A percentile compares a stretch with the other conserved stretches of the same genome.
These are phyloP conservation scores for Dendrocincla fuliginosa DNA, from an alignment of 2,797 vertebrate species.

Conservation along the genomic window DNA sequence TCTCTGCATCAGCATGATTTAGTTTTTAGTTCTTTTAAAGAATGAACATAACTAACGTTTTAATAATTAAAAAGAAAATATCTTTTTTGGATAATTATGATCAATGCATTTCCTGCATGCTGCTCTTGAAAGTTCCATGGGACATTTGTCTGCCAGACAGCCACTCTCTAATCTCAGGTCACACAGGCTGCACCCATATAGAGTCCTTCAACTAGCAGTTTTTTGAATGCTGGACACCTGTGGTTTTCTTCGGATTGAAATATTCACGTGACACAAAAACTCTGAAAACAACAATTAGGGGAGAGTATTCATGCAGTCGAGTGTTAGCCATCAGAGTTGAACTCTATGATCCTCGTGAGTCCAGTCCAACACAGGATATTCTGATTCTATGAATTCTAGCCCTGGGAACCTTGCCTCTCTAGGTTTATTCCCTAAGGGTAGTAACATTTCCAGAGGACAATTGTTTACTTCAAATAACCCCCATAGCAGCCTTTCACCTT, in stretches of 20 bases:
- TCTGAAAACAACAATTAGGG: neutral
- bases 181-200: neutral
- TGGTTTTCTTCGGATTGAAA: neutral
- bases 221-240: neutral
- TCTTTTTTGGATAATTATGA: neutral
- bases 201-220: neutral
- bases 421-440: neutral
- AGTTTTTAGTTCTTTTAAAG: neutral
- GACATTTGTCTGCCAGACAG: neutral
- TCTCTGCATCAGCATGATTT: neutral
- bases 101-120: accelerated
- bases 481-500: neutral
- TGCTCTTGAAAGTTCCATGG: neutral
- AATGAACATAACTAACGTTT: neutral
- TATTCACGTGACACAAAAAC: neutral
- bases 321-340: neutral
- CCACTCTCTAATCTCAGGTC: neutral
- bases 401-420: neutral
- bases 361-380: neutral
- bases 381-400: neutral
- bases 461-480: neutral
- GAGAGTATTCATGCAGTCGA: neutral
- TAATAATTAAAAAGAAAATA: neutral
- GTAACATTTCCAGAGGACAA: neutral
- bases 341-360: neutral